Conservation (phyloP, 2,113 vertebrate genomes). For the Machaerirhynchus nigripectus region DNA sequence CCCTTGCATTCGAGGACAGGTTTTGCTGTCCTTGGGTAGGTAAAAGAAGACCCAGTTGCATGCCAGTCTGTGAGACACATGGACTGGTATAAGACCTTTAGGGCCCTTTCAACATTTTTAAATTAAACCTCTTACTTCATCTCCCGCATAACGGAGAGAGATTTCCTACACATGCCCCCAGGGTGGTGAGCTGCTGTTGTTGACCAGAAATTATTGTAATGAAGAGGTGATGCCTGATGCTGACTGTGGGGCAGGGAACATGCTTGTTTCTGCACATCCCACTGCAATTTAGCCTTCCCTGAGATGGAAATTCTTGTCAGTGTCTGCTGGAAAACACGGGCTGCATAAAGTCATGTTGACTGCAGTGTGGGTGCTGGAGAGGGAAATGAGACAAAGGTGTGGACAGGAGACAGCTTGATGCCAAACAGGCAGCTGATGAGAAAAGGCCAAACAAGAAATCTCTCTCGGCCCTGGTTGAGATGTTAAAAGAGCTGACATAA, state of each 20-base stretch:
- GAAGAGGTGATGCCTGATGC: not conserved
- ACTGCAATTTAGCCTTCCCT: not conserved
- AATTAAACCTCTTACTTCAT: not conserved
- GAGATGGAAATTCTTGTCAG: not conserved
- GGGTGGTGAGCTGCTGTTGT: not conserved
- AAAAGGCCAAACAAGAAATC: not conserved
- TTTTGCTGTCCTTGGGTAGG: not conserved
- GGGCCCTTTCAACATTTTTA: not conserved
- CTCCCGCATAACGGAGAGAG: rapidly evolving
- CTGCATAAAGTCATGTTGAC: not conserved
- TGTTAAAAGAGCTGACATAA: not conserved
- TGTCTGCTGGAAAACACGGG: not conserved
- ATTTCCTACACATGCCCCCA: not conserved
- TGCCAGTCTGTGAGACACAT: not conserved
- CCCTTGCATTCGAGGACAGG: not conserved
- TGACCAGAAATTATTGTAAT: not conserved
- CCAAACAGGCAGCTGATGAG: not conserved
- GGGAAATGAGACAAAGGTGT: not conserved
- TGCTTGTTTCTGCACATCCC: not conserved
- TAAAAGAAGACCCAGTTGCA: not conserved
- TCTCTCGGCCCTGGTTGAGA: not conserved
- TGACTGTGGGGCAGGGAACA: not conserved
- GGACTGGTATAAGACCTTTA: not conserved
- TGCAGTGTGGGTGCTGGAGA: not conserved
- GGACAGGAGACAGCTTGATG: not conserved